A percentile compares a stretch with the other conserved stretches of the same genome.
phyloP scores from a whole-genome alignment of 2,888 invertebrate genomes.

The Isoperla grammatica region DNA sequence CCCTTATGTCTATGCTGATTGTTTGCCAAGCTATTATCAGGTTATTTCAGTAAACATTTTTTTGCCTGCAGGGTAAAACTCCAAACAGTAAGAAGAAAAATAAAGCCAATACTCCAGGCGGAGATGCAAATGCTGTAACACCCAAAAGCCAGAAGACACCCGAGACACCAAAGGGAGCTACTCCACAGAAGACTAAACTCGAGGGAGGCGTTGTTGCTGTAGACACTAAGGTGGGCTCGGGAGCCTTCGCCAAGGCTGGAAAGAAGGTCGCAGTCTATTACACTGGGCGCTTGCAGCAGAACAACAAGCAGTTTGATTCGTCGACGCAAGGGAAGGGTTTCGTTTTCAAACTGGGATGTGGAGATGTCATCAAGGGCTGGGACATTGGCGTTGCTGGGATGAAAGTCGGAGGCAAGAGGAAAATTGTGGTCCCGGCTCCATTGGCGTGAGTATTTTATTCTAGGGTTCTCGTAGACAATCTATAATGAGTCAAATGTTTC shows the following conservation, averaged over 20 bases:
- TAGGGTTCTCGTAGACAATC: too few species aligned
- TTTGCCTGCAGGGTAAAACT: conserved; percentile 27
- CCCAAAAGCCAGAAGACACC: conserved; percentile 20
- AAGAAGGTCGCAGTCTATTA: conserved; percentile 72
- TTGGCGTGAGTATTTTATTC: conserved; percentile 65
- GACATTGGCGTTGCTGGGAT: conserved; percentile 85
- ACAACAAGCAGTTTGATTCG: conserved; percentile 84
- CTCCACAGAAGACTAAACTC: conserved; percentile 49
- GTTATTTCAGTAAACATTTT: too few species aligned
- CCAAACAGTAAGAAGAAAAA: conserved; percentile 36
- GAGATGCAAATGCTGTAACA: neutral
- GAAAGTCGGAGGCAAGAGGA: conserved; percentile 90
- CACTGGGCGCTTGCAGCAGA: conserved; percentile 71
- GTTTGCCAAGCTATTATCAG: too few species aligned
- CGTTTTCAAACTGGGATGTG: conserved; percentile 74
- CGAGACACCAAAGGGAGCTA: conserved; percentile 31
- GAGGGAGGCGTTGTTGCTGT: conserved; percentile 76
- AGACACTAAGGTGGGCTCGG: conserved; percentile 75
- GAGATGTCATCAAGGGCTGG: conserved; percentile 89
- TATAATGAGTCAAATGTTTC: too few species aligned
- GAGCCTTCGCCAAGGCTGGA: conserved; percentile 69
- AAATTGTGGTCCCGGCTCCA: conserved; percentile 73
- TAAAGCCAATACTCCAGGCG: conserved; percentile 30
- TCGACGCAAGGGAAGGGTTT: conserved; percentile 71
- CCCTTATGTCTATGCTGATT: too few species aligned